Percentiles rank a stretch among this genome's conserved stretches.
Evolutionary conservation across 1,140 invertebrate genomes (phyloP).

Genomic region (Odontomachus brunneus): DNA sequence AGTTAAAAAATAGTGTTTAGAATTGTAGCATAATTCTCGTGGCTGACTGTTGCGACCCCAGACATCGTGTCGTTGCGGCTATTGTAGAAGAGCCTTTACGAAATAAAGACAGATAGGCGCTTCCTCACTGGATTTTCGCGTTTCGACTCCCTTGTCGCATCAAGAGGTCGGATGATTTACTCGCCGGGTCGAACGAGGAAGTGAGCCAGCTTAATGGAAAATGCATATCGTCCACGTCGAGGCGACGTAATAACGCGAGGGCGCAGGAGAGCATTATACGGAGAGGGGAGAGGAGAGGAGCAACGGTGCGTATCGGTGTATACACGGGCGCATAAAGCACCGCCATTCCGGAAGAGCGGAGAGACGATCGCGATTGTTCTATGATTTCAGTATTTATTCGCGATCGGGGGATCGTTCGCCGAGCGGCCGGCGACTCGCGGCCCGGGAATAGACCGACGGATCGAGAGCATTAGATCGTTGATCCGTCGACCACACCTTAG

Average conservation of each 20-base stretch:
- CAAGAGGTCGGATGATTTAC: constrained; percentile 23
- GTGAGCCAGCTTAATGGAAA: constrained; percentile 39
- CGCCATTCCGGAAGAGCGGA: constrained; percentile 42
- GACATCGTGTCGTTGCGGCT: too few relatives aligned
- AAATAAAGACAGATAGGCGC: background rate
- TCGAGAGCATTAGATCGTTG: constrained; percentile 45
- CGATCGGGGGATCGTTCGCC: background rate
- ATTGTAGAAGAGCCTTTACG: too few relatives aligned
- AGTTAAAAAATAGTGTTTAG: too few relatives aligned
- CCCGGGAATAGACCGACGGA: background rate
- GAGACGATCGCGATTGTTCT: constrained; percentile 42
- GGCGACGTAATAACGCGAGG: constrained; percentile 1
- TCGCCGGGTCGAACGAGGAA: constrained; percentile 24
- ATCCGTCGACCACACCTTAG: constrained; percentile 55
- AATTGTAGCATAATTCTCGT: too few relatives aligned
- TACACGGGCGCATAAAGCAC: constrained; percentile 16
- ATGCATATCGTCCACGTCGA: constrained; percentile 28
- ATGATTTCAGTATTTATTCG: constrained; percentile 45
- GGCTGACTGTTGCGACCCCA: too few relatives aligned
- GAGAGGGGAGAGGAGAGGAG: constrained; percentile 13
- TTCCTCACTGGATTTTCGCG: background rate
- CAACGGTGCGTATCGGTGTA: constrained; percentile 31
- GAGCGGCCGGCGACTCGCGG: background rate
- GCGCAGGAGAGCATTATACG: background rate
- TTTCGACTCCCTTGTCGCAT: constrained; percentile 18